Base-by-base conservation (phyloP, 2,888 invertebrate species). In the Pterobdella sp. region DNA sequence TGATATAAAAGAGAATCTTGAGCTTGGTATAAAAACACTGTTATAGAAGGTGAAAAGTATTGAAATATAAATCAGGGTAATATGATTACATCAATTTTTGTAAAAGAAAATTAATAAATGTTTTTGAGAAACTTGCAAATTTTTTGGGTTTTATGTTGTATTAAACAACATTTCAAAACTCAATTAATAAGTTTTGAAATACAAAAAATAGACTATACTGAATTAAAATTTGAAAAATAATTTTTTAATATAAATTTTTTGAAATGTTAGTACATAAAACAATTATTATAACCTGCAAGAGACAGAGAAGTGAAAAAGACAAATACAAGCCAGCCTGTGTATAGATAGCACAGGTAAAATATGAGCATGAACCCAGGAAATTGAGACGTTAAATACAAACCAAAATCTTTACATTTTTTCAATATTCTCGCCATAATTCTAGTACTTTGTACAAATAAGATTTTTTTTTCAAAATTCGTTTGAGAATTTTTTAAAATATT, bases 1-100 rank as follows among this genome's bases (percentile, higher is more conserved):
- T 93, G 92, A 83, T 91, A 95, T 1, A 95, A 85, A 66, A 94
- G 86, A 80, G 79, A 79, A 76, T 84, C 94, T 84, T 94, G 92
- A 72, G 90, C 90, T 82, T 89, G 89, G 84, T 94, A 94, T 69
- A 93, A 35, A 31, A 78, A 74, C 10, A 75, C 78, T 78, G 74
- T 1, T 72, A 66, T 26, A n/a, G 60, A 3, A 3, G 60, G n/a
- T 22, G n/a, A 18, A n/a, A 7, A 42, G 49, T 42, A 22, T 14
- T 42, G 49, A 14, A 42, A 22, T 42, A 42, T 42, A 22, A 22
- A 42, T 14, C 10, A 22, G 7, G 49, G 22, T 22, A 42, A 42
- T 42, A 42, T 42, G 49, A 14, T 42, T 7, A 22, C 49, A 42
- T 42, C 10, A 22, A 14, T 14, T 42, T 7, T 14, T 42, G 49